Evolutionary conservation across 2,888 invertebrate genomes (phyloP).

Genomic region (Blera fallax): DNA sequence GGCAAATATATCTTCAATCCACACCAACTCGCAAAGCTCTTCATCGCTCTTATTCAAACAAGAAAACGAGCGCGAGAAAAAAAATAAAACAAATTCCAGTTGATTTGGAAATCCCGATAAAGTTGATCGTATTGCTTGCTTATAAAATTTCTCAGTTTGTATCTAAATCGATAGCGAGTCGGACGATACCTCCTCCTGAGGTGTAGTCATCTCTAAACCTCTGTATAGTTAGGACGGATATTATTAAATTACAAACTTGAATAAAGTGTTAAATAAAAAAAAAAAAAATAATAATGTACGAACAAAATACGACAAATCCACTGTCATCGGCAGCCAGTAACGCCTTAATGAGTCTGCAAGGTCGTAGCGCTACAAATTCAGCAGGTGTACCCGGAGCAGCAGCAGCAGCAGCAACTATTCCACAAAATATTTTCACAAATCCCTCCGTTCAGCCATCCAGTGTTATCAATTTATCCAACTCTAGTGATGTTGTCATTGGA

Average conservation of each 20-base stretch:
- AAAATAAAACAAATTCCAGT: conserved; percentile 21
- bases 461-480: conserved; percentile 82
- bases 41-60: conserved; percentile 35
- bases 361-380: conserved; percentile 74
- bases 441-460: conserved; percentile 79
- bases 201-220: not conserved
- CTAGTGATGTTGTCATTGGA: conserved; percentile 83
- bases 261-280: not conserved
- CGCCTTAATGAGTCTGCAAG: conserved; percentile 76
- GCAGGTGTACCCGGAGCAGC: conserved; percentile 73
- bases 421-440: conserved; percentile 77
- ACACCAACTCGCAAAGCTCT: conserved; percentile 26
- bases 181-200: conserved; percentile 22
- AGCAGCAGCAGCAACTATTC: conserved; percentile 73
- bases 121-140: conserved; percentile 48
- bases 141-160: conserved; percentile 54
- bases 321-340: conserved; percentile 75
- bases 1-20: not conserved
- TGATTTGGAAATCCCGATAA: conserved; percentile 66
- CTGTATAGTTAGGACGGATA: not conserved
- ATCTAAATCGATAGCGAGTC: conserved; percentile 50
- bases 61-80: not conserved
- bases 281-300: conserved; percentile 70
- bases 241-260: not conserved
- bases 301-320: conserved; percentile 73